Evolutionary conservation across 1,140 invertebrate species (phyloP), one percentile per base, ranked within the genome.

Genomic region (Orchesella cincta): DNA sequence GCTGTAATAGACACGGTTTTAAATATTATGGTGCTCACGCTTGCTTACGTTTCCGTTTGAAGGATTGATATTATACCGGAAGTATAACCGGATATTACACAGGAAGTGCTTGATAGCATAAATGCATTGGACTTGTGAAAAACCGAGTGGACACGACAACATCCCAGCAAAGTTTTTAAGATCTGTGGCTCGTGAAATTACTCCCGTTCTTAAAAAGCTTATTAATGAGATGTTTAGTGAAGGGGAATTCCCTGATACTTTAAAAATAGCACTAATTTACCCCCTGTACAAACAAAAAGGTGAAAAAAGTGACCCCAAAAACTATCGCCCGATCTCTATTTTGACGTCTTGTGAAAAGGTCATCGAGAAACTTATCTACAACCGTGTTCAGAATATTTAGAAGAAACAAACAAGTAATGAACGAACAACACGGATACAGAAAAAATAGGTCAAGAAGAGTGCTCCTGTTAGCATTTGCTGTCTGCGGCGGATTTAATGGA

Each of bases 261-360:
- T 71, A 23, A 71, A 71, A 36, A 36, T 20, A 16, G 14, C 67
- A 33, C 29, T 71, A 34, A 71, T 71, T 2, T 16, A 8, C 3
- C 67, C 67, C 16, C 8, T 71, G 8, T 71, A 71, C 26, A 71
- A 71, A 33, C 16, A 71, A 23, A 71, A 71, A 36, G 67, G 67
- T 12, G 67, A 31, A 18, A 71, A 71, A 71, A 71, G 8, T 23
- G 16, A 23, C 23, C 8, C 23, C 5, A 5, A 5, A 71, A 71
- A 71, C 31, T 71, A 71, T 29, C 23, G 67, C 3, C 67, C 67
- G 16, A 71, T 71, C 8, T 71, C 67, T 2, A 31, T 71, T 12
- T 23, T 71, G 31, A 5, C 26, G 14, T 8, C 67, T 28, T 28
- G 5, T 8, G 31, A 16, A 31, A 71, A 71, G 31, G 23, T 71